Evolutionary conservation across 2,888 invertebrate species (phyloP).

Genomic region (Lymantria dispar): DNA sequence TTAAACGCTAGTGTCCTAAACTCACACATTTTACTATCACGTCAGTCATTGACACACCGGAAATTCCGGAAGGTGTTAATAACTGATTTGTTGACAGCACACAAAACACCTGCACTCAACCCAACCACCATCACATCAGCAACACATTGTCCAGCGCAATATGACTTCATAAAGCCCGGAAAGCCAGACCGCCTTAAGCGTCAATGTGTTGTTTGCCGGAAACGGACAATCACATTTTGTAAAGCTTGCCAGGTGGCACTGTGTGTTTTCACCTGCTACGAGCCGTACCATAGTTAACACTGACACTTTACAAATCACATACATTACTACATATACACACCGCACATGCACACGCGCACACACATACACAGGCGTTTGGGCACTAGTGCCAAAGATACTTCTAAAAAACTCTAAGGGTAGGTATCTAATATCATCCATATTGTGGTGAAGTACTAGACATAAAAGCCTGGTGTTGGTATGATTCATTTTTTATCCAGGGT

Average conservation of each 20-base stretch:
- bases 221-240: not conserved
- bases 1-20: slow-evolving; percentile 25
- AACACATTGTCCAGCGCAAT: not conserved
- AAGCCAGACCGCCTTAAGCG: not conserved
- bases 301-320: not conserved
- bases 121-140: not conserved
- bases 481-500: no score
- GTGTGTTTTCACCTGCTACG: not conserved
- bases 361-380: no score
- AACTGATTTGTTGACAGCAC: not conserved
- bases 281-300: not conserved
- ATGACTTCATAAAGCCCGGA: not conserved
- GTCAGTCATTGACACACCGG: not conserved
- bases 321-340: no score
- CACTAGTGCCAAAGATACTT: no score
- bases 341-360: no score
- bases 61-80: not conserved
- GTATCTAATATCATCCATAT: no score
- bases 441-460: no score
- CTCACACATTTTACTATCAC: slow-evolving; percentile 2
- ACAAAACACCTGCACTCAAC: not conserved
- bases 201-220: not conserved
- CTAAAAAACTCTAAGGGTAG: no score
- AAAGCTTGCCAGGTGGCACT: not conserved
- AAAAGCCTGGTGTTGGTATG: no score